Conservation (phyloP, 2,113 vertebrate genomes). For the Progne subis region DNA sequence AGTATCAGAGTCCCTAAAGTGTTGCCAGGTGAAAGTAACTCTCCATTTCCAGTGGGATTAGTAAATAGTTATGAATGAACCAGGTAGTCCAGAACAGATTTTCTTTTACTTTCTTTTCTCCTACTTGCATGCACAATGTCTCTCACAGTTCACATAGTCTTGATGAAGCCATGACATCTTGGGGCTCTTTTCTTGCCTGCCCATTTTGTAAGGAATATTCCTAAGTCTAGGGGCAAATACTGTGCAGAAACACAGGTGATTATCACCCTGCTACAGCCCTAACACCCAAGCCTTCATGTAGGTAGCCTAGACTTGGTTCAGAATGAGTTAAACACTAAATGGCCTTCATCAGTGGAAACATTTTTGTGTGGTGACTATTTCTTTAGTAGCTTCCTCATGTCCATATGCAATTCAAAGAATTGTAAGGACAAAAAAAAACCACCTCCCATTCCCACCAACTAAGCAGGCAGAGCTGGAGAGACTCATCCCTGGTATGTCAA, state of each 20-base stretch:
- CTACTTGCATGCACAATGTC: background rate
- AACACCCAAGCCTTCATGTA: background rate
- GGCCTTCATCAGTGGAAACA: background rate
- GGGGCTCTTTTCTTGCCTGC: background rate
- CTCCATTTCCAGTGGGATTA: background rate
- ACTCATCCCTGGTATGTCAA: background rate
- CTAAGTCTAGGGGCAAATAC: background rate
- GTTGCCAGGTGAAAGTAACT: constrained; percentile 13
- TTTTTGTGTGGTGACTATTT: background rate
- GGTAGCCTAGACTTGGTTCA: background rate
- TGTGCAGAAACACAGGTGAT: background rate
- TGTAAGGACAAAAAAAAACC: background rate
- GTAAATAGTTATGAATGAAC: background rate
- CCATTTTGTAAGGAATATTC: background rate
- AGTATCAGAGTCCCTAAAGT: background rate
- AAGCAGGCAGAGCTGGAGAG: background rate
- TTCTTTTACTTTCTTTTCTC: background rate
- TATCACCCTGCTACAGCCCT: background rate
- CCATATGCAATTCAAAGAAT: background rate
- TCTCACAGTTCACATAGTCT: background rate
- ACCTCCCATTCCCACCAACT: background rate
- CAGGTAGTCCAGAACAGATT: background rate
- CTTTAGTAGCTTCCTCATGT: background rate
- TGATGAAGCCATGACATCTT: background rate
- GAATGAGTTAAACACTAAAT: background rate